Conservation (phyloP, 2,113 vertebrate genomes). For the Erinaceus europaeus region DNA sequence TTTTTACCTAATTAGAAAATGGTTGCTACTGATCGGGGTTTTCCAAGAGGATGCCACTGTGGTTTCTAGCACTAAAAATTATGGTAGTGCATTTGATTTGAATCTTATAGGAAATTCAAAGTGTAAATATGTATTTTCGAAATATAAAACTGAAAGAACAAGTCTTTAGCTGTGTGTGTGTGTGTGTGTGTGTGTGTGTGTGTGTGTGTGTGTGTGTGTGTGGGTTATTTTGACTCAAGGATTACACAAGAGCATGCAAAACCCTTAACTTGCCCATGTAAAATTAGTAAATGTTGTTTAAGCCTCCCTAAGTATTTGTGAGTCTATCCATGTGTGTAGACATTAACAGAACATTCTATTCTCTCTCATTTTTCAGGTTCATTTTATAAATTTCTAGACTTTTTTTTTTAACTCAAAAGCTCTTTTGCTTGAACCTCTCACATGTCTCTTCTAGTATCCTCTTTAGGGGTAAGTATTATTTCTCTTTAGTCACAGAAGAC, state of each 20-base stretch:
- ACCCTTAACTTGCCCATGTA: constrained; percentile 38
- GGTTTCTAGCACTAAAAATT: constrained; percentile 54
- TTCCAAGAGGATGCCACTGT: constrained; percentile 34
- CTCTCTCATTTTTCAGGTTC: constrained; percentile 4
- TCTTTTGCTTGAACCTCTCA: constrained; percentile 13
- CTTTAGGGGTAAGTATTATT: constrained; percentile 40
- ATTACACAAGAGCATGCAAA: constrained; percentile 42
- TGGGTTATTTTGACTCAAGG: constrained; percentile 31
- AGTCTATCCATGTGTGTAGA: background rate
- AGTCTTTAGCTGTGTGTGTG: background rate
- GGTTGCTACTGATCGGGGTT: constrained; percentile 27
- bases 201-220: background rate
- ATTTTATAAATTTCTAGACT: too few relatives aligned
- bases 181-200: background rate
- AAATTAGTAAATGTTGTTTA: constrained; percentile 17
- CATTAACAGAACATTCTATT: background rate
- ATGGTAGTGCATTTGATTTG: constrained; percentile 42
- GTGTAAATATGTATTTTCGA: too few relatives aligned
- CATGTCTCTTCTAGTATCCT: background rate
- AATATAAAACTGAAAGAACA: constrained; percentile 56
- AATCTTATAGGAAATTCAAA: constrained; percentile 57
- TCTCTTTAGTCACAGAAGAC: constrained; percentile 6
- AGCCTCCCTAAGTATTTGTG: background rate
- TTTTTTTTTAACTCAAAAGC: too few relatives aligned
- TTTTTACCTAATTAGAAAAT: constrained; percentile 72